A percentile compares a stretch with the other conserved stretches of the same genome.
Conservation (phyloP, 2,888 invertebrate species). For the Ditula angustiorana region DNA sequence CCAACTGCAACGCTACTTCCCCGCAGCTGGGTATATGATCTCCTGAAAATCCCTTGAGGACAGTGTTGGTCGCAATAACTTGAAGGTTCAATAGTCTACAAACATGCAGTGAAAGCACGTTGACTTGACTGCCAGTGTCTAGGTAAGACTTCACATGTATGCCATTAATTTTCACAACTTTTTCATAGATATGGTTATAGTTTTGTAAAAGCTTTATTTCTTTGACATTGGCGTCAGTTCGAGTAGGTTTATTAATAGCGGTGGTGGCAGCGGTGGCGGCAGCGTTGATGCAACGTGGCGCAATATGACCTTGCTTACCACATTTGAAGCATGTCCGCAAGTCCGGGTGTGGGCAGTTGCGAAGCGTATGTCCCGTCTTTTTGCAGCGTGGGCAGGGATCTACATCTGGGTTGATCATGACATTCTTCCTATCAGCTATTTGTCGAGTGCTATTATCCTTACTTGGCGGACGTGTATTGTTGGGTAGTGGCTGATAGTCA, state of each 20-base stretch:
- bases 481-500: constrained; percentile 2
- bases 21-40: constrained; percentile 29
- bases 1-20: constrained; percentile 43
- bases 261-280: no score
- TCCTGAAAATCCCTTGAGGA: constrained; percentile 43
- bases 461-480: background rate
- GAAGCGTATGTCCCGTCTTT: constrained; percentile 41
- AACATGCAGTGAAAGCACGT: constrained; percentile 26
- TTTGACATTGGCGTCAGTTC: constrained; percentile 11
- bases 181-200: constrained; percentile 41
- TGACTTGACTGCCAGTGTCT: constrained; percentile 43
- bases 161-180: constrained; percentile 35
- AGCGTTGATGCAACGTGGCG: constrained; percentile 39
- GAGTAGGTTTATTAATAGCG: background rate
- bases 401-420: constrained; percentile 10
- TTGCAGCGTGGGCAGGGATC: constrained; percentile 43
- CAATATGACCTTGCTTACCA: constrained; percentile 43
- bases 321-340: constrained; percentile 43
- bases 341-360: constrained; percentile 42
- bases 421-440: background rate
- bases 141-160: constrained; percentile 39
- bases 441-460: background rate
- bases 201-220: constrained; percentile 42
- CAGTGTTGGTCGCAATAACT: constrained; percentile 13
- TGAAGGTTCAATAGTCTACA: constrained; percentile 1